Percentiles rank a stretch among this genome's conserved stretches.
These are phyloP conservation scores for Aproaerema taeniolella DNA, from an alignment of 2,888 invertebrate genomes.

Conservation along the genomic window DNA sequence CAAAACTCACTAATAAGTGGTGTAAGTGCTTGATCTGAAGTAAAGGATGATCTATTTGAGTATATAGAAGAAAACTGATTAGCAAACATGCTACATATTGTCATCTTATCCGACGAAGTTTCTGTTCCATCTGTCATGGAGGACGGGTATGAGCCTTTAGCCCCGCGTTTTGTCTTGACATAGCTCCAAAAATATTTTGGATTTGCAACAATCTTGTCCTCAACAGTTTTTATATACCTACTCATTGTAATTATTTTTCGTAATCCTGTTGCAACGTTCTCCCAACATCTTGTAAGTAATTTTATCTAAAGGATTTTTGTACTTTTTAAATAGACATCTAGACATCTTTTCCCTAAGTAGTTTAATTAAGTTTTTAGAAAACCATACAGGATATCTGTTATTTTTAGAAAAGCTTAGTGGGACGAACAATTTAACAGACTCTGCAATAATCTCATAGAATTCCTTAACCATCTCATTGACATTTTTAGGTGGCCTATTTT, in stretches of 20 bases:
- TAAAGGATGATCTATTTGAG: too few relatives aligned
- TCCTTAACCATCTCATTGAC: neutral
- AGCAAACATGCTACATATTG: slow-evolving; percentile 3
- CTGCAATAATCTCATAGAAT: neutral
- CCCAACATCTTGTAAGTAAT: neutral
- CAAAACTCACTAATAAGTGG: too few relatives aligned
- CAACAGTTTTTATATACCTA: neutral
- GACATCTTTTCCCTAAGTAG: neutral
- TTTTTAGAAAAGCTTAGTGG: neutral
- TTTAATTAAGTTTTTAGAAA: neutral
- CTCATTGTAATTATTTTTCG: neutral
- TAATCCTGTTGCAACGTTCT: neutral
- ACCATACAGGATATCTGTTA: neutral
- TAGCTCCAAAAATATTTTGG: slow-evolving; percentile 2
- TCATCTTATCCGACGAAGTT: neutral
- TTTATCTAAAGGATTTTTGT: neutral
- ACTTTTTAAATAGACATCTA: neutral
- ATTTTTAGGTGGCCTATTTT: neutral
- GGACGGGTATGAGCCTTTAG: neutral
- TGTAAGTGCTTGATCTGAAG: too few relatives aligned
- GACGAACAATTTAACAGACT: neutral
- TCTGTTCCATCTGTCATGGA: neutral
- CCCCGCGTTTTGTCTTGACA: neutral
- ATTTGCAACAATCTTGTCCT: neutral
- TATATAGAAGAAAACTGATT: neutral